A percentile compares a stretch with the other conserved stretches of the same genome.
These are phyloP conservation scores for Venustoraphidia nigricollis DNA, from an alignment of 2,888 invertebrate genomes.

Conservation along the genomic window DNA sequence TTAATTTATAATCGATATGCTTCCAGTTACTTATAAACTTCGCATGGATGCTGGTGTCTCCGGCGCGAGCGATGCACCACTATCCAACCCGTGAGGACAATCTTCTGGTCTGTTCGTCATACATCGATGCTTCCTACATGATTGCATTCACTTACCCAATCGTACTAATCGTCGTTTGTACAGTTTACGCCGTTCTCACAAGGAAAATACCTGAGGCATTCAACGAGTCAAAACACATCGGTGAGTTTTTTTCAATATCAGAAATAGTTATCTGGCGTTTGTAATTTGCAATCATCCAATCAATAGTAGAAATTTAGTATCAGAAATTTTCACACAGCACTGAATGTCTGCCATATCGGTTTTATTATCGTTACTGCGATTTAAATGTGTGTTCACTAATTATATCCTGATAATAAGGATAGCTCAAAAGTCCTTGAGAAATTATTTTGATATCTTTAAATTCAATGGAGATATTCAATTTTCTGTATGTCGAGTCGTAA, in stretches of 20 bases:
- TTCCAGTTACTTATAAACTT: conserved; percentile 69
- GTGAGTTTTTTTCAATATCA: conserved; percentile 31
- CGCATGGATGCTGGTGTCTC: conserved; percentile 84
- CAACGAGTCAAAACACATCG: conserved; percentile 95
- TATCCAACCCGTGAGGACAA: conserved; percentile 87
- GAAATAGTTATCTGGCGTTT: background rate
- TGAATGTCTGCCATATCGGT: no score
- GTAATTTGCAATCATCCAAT: no score
- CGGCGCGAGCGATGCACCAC: conserved; percentile 78
- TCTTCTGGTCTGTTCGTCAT: conserved; percentile 81
- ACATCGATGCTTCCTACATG: conserved; percentile 86
- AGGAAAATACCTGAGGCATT: conserved; percentile 97
- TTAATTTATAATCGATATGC: no score
- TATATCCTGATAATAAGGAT: no score
- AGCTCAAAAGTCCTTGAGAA: no score
- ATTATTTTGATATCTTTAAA: no score
- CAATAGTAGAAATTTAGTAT: no score
- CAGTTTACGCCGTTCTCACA: conserved; percentile 88
- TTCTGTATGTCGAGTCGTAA: no score
- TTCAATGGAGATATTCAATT: no score
- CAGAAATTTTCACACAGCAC: no score
- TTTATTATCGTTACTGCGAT: no score
- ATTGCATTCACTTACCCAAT: conserved; percentile 91
- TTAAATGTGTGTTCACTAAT: no score
- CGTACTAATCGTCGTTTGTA: conserved; percentile 78